Evolutionary conservation across 2,888 invertebrate species (phyloP).

Genomic region (Nomada goodeniana): DNA sequence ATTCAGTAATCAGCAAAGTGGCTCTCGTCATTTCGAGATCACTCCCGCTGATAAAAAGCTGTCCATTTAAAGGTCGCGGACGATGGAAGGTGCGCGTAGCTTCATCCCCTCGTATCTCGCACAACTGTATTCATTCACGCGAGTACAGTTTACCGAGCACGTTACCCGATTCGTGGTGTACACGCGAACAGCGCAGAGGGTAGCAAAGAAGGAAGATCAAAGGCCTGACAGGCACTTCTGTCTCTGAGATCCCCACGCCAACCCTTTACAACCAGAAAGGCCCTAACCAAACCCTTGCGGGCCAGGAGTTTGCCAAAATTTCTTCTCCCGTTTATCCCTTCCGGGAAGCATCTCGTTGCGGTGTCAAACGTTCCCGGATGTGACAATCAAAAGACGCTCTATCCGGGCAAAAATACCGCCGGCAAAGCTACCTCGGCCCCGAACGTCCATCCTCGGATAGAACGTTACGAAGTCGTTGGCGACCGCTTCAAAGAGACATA

Average conservation of each 20-base stretch:
- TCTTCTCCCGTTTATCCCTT: background rate
- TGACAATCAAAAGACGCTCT: background rate
- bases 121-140: background rate
- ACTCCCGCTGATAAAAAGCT: background rate
- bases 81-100: background rate
- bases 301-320: background rate
- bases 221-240: constrained; percentile 2
- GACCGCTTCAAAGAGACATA: constrained; percentile 39
- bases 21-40: background rate
- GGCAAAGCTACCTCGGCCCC: background rate
- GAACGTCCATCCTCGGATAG: constrained; percentile 19
- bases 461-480: constrained; percentile 7
- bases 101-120: background rate
- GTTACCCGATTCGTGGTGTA: constrained; percentile 5
- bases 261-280: constrained; percentile 4
- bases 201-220: constrained; percentile 26
- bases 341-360: background rate
- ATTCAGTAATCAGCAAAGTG: background rate
- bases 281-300: constrained; percentile 9
- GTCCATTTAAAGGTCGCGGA: background rate
- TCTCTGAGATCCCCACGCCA: background rate
- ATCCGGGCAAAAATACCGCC: constrained; percentile 9
- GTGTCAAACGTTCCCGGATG: constrained; percentile 3
- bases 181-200: constrained; percentile 10
- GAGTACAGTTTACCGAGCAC: background rate